A percentile compares a stretch with the other conserved stretches of the same genome.
Evolutionary conservation across 2,797 vertebrate genomes (phyloP).

Genomic region (Tiaroga cobitis): DNA sequence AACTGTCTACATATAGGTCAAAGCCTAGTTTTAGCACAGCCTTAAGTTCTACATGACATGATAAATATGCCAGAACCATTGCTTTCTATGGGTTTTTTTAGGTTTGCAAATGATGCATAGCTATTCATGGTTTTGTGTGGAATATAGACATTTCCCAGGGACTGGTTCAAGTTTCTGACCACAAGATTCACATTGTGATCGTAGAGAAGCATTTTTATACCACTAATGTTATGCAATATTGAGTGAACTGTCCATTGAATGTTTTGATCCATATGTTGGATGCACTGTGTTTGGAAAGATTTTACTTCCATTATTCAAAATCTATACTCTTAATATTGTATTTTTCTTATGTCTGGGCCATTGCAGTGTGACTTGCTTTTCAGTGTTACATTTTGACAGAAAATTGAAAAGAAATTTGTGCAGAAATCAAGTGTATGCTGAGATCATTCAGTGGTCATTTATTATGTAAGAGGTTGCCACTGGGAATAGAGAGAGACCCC

Average conservation of each 20-base stretch:
- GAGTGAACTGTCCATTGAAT: neutral
- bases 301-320: neutral
- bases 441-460: slow-evolving; percentile 45
- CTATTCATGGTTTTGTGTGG: neutral
- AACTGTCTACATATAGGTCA: slow-evolving; percentile 6
- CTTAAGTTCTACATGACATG: neutral
- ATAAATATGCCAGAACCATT: neutral
- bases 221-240: neutral
- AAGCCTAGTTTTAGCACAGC: slow-evolving; percentile 29
- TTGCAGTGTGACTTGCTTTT: neutral
- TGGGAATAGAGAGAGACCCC: slow-evolving; percentile 45
- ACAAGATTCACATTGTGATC: neutral
- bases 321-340: neutral
- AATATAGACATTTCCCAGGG: neutral
- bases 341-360: neutral
- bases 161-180: neutral
- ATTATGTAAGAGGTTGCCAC: slow-evolving; percentile 48
- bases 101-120: neutral
- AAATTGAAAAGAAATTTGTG: neutral
- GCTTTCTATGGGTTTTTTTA: neutral
- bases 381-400: neutral
- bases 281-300: neutral
- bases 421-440: neutral
- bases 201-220: neutral
- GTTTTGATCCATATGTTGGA: neutral